Evolutionary conservation across 37 sponge, comb jelly and placozoan species (phyloP).

Genomic region (Theonella swinhoei): DNA sequence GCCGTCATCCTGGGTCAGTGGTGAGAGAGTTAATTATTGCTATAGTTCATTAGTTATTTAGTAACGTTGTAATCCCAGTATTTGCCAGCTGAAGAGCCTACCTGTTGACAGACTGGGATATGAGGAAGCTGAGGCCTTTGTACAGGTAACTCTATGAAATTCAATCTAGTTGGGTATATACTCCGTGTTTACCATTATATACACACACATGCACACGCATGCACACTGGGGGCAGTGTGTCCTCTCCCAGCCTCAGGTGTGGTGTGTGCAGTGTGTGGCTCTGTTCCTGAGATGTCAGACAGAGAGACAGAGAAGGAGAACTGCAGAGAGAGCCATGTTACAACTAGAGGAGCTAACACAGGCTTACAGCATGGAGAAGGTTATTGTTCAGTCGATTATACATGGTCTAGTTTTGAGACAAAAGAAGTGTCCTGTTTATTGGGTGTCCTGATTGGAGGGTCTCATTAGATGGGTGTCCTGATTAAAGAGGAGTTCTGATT

Average conservation of each 20-base stretch:
- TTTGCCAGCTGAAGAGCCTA: background rate
- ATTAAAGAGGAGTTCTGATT: background rate
- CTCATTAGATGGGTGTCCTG: no score
- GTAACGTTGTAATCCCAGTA: no score
- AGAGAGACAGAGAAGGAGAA: conserved; percentile 34
- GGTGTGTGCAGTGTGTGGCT: conserved; percentile 58
- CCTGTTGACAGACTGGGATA: background rate
- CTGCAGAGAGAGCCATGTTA: conserved; percentile 76
- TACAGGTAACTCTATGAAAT: background rate
- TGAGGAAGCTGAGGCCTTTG: background rate
- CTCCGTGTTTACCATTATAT: no score
- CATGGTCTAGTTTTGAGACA: no score
- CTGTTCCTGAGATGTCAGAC: conserved; percentile 51
- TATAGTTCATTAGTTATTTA: background rate
- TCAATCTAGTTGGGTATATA: no score
- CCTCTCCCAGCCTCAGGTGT: conserved; percentile 51
- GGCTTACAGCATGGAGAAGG: background rate
- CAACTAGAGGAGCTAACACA: conserved; percentile 64
- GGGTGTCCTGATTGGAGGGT: no score
- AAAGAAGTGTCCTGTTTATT: no score
- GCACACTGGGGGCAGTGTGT: no score
- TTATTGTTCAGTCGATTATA: no score
- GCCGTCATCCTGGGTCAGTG: conserved; percentile 71
- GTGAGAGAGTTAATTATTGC: conserved; percentile 17
- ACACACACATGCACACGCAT: no score